Percentiles rank a stretch among this genome's conserved stretches.
Conservation (phyloP, 2,797 vertebrate species). For the Triplophysa yarkandensis region DNA sequence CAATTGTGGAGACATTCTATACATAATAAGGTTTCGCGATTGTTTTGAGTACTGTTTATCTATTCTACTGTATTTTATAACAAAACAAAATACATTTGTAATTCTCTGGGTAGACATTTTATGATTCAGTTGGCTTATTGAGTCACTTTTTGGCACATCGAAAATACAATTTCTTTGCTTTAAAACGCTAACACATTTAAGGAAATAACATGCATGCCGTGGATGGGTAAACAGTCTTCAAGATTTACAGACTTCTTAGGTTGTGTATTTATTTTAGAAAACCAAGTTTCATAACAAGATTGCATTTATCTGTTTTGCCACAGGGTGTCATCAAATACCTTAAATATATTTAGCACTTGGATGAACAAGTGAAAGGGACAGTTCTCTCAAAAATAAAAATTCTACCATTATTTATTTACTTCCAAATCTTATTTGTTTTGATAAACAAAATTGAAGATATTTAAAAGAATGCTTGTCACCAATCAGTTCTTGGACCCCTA, state of each 20-base stretch:
- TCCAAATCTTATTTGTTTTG: no score
- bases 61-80: constrained; percentile 13
- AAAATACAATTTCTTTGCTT: neutral
- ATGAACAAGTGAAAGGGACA: neutral
- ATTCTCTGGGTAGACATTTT: constrained; percentile 17
- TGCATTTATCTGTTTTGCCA: constrained; percentile 21
- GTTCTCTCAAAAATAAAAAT: no score
- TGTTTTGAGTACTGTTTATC: no score
- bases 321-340: constrained; percentile 28
- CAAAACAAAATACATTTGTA: neutral
- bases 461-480: no score
- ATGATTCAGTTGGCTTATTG: constrained; percentile 20
- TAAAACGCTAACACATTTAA: neutral
- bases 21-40: no score
- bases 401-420: no score
- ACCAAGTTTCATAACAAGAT: neutral
- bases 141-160: constrained; percentile 14
- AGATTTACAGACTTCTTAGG: constrained; percentile 3
- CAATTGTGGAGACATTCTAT: no score
- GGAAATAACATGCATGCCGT: neutral
- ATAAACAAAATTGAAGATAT: no score
- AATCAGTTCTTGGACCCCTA: no score
- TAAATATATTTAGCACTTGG: neutral
- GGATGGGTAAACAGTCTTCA: neutral
- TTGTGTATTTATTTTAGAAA: neutral